phyloP scores from a whole-genome alignment of 2,797 vertebrate genomes.

The Rousettus madagascariensis region DNA sequence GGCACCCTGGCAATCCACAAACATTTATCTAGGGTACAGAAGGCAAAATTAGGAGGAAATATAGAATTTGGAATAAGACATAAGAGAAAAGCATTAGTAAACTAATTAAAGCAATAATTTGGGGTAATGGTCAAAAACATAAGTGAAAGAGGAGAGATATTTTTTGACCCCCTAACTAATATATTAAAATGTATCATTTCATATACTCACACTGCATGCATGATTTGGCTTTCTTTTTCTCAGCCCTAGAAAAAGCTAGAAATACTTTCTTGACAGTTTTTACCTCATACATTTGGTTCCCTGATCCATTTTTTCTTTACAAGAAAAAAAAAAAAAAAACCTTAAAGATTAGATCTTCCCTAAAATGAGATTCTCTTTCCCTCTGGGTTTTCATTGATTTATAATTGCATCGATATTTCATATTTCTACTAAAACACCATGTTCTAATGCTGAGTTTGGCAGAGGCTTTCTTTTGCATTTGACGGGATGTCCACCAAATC shows the following conservation, averaged over 20 bases:
- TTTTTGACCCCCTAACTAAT: neutral
- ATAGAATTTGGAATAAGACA: neutral
- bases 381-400: slow-evolving; percentile 46
- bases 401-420: slow-evolving; percentile 46
- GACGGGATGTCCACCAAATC: slow-evolving; percentile 24
- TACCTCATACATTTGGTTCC: slow-evolving; percentile 23
- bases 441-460: neutral
- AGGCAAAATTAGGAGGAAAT: neutral
- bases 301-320: slow-evolving; percentile 15
- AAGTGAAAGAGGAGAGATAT: neutral
- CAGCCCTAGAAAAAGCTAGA: neutral
- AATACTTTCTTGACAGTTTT: slow-evolving; percentile 12
- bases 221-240: neutral
- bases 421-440: slow-evolving; percentile 21
- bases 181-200: neutral
- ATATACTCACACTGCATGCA: neutral
- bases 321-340: neutral
- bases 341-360: neutral
- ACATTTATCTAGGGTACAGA: neutral
- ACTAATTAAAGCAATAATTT: slow-evolving; percentile 5
- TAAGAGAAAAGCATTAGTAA: neutral
- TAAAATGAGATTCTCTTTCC: slow-evolving; percentile 54
- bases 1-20: neutral
- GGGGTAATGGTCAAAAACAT: neutral
- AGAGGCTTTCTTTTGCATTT: neutral